A percentile compares a stretch with the other conserved stretches of the same genome.
These are phyloP conservation scores for Smithornis capensis DNA, from an alignment of 2,113 vertebrate species.

Conservation along the genomic window DNA sequence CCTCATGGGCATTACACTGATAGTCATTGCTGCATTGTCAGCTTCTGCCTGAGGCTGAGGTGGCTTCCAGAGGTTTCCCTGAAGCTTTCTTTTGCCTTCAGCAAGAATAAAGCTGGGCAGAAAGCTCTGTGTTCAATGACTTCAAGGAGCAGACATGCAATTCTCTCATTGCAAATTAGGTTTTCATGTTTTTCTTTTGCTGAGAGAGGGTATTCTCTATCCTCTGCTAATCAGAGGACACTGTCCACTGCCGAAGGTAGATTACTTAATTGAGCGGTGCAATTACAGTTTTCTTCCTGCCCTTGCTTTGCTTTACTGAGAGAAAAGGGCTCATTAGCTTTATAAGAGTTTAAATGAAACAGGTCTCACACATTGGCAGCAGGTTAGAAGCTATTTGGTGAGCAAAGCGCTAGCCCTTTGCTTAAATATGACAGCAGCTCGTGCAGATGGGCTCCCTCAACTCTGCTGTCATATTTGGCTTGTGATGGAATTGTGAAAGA, in stretches of 20 bases:
- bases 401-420: neutral
- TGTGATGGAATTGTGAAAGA: rapidly evolving
- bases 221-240: neutral
- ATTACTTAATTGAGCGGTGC: neutral
- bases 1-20: rapidly evolving
- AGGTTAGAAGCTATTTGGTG: neutral
- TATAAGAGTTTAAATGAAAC: neutral
- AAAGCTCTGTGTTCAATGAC: neutral
- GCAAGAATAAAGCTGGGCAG: neutral
- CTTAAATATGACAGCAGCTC: neutral
- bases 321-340: neutral
- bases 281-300: neutral
- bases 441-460: neutral
- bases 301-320: neutral
- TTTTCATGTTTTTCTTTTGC: neutral
- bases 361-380: neutral
- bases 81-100: neutral
- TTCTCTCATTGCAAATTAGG: neutral
- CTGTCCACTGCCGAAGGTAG: neutral
- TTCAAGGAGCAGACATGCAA: neutral
- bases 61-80: neutral
- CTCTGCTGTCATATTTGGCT: neutral
- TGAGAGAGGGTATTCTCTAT: neutral
- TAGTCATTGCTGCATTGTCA: neutral
- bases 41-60: neutral